These are phyloP conservation scores for Dysidea cf. avara DNA, from an alignment of 37 sponge, comb jelly and placozoan species.

Conservation along the genomic window DNA sequence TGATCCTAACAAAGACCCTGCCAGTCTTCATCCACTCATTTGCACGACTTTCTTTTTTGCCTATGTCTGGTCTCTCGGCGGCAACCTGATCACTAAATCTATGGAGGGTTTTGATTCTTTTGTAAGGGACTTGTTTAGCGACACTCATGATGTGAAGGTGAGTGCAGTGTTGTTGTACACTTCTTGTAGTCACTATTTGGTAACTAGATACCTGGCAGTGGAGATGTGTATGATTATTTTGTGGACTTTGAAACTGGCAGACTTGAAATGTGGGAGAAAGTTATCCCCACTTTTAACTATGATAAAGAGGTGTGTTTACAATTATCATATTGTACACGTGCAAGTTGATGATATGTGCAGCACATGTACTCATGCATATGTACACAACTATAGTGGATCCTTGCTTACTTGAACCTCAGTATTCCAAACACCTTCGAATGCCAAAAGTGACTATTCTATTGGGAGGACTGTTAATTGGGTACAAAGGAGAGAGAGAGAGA, in stretches of 20 bases:
- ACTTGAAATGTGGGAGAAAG: slow-evolving; percentile 91
- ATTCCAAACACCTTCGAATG: too few species aligned
- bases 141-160: slow-evolving; percentile 87
- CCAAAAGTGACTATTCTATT: too few species aligned
- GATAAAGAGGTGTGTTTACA: slow-evolving; percentile 71
- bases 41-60: slow-evolving; percentile 86
- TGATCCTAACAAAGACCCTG: slow-evolving; percentile 68
- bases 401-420: too few species aligned
- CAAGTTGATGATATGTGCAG: too few species aligned
- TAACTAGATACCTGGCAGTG: slow-evolving; percentile 80
- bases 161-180: neutral
- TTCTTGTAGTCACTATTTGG: neutral
- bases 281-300: slow-evolving; percentile 83
- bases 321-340: too few species aligned
- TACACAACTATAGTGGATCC: too few species aligned
- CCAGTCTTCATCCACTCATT: slow-evolving; percentile 87
- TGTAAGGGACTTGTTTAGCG: slow-evolving; percentile 82
- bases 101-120: slow-evolving; percentile 92
- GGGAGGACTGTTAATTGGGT: too few species aligned
- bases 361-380: too few species aligned
- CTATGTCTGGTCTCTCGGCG: slow-evolving; percentile 92
- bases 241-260: slow-evolving; percentile 79
- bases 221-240: slow-evolving; percentile 91
- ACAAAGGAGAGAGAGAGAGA: too few species aligned
- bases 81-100: slow-evolving; percentile 85